Base-by-base conservation (phyloP, 2,888 invertebrate genomes). In the Petrophora chlorosata region DNA sequence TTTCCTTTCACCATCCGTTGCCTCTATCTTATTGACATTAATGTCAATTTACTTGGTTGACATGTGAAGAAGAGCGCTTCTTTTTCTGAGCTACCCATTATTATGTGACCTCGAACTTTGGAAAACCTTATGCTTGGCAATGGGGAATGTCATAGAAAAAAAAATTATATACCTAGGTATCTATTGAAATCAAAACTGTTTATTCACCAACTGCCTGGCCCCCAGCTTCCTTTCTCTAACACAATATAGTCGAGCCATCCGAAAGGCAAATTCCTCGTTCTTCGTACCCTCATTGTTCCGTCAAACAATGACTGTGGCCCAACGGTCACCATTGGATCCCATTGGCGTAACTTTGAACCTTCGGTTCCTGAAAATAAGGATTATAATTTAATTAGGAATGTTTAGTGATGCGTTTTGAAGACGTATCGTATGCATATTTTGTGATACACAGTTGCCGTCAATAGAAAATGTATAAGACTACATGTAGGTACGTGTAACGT, bases 201-300 rank as follows among this genome's bases (percentile, higher is more conserved):
- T n/a, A n/a, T n/a, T 26, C 63, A 61, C 63, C 16, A 22, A 23
- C 44, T 56, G 49, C 14, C 35, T 63, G 50, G 73, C 70, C 68
- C 43, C 10, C 23, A 29, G 14, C 28, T 15, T 48, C 46, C 47
- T 53, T 28, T 54, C 61, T 59, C 61, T 65, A 62, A 62, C 64
- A 61, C 67, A 71, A 70, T 68, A 72, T 67, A 66, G 65, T 60
- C 60, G 62, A 61, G 69, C 67, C 67, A 73, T 79, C 70, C 74
- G 69, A 73, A 75, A 80, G 72, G 76, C 78, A 80, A 79, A 81
- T 81, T 74, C 81, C 71, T 63, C 56, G 63, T 70, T 71, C 72
- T 69, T 67, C 68, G 64, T 47, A 61, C 63, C 66, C 67, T 73
- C 74, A 78, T 82, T 82, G 82, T 82, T 73, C 70, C 56, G 53